These are phyloP conservation scores for Datnioides undecimradiatus DNA, from an alignment of 2,113 vertebrate species.

Conservation along the genomic window DNA sequence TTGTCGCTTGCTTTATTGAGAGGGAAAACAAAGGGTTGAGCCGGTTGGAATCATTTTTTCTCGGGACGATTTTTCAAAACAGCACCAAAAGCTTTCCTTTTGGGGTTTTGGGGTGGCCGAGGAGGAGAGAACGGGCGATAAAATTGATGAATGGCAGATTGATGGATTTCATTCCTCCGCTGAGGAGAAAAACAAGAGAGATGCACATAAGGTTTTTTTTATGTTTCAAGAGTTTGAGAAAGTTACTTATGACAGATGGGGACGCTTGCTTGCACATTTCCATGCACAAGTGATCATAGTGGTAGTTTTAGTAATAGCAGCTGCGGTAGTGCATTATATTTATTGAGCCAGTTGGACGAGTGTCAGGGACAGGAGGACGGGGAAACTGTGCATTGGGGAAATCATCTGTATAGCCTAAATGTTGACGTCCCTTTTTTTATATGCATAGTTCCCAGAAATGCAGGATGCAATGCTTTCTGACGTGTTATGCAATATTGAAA, in stretches of 20 bases:
- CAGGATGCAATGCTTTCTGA: background rate
- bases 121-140: slow-evolving; percentile 88
- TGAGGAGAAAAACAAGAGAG: slow-evolving; percentile 69
- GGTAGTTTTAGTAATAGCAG: background rate
- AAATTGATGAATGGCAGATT: slow-evolving; percentile 91
- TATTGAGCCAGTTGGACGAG: background rate
- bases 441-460: background rate
- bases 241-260: slow-evolving; percentile 76
- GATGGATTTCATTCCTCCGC: slow-evolving; percentile 89
- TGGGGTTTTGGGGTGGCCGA: slow-evolving; percentile 85
- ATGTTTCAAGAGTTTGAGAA: slow-evolving; percentile 71
- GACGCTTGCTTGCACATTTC: slow-evolving; percentile 5
- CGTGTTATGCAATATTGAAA: background rate
- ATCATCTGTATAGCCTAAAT: background rate
- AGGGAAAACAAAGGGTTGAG: slow-evolving; percentile 99
- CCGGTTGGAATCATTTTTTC: slow-evolving; percentile 96
- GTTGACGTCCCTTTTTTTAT: background rate
- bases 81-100: slow-evolving; percentile 95
- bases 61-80: slow-evolving; percentile 94
- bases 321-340: background rate
- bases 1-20: slow-evolving; percentile 98
- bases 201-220: slow-evolving; percentile 80
- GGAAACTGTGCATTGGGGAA: background rate
- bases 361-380: background rate
- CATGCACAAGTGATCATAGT: slow-evolving; percentile 25